Conservation (phyloP, 2,797 vertebrate genomes). For the Cirrhinus molitorella region DNA sequence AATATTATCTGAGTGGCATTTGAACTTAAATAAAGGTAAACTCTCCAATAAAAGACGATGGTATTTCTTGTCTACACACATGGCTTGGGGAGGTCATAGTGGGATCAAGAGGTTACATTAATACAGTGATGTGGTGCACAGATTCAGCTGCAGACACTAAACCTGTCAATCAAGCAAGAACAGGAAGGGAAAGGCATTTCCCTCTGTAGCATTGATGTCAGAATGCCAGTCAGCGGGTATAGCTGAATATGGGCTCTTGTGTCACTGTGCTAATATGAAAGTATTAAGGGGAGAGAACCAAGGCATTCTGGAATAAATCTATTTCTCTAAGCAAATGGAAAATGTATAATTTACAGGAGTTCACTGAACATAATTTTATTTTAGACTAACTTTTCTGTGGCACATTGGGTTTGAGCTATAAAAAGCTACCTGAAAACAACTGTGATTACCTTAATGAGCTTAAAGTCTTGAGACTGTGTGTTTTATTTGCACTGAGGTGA, state of each 20-base stretch:
- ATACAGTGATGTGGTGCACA: neutral
- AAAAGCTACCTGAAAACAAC: conserved; percentile 75
- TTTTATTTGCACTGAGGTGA: conserved; percentile 79
- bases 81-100: neutral
- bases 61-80: neutral
- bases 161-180: conserved; percentile 4
- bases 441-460: conserved; percentile 92
- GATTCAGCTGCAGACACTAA: neutral
- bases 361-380: neutral
- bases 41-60: neutral
- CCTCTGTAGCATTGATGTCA: conserved; percentile 13
- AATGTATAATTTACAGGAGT: neutral
- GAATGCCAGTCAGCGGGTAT: neutral
- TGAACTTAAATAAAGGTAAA: neutral
- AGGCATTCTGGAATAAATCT: neutral
- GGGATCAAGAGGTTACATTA: conserved; percentile 24
- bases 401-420: conserved; percentile 71
- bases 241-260: neutral
- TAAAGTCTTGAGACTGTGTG: conserved; percentile 84
- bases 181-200: neutral
- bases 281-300: neutral
- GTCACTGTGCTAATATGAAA: conserved; percentile 15
- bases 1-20: neutral
- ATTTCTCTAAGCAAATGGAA: neutral
- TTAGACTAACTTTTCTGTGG: neutral